phyloP scores from a whole-genome alignment of 2,888 invertebrate genomes.

The Eristalis pertinax region DNA sequence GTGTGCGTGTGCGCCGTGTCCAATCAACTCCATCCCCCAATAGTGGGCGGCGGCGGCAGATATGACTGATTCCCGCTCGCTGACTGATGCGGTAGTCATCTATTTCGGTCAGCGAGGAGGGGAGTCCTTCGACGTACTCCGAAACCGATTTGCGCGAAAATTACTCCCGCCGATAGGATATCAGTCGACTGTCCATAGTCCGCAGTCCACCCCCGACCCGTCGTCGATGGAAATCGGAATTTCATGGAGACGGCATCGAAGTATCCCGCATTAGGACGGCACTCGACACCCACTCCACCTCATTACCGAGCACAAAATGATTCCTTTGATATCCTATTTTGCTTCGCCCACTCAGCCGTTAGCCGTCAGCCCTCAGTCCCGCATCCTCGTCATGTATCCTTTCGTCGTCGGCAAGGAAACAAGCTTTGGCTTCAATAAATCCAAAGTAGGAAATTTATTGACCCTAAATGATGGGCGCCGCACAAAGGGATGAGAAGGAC shows the following conservation, averaged over 20 bases:
- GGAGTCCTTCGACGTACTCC: not conserved
- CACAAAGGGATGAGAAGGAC: not conserved
- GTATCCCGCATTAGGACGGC: not conserved
- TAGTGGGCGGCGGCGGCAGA: too few species aligned
- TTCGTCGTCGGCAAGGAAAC: constrained; percentile 6
- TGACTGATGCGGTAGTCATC: constrained; percentile 21
- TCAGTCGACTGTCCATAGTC: not conserved
- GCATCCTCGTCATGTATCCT: not conserved
- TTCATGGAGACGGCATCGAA: constrained; percentile 11
- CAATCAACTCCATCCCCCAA: constrained; percentile 1
- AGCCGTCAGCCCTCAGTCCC: not conserved
- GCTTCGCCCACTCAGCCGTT: not conserved
- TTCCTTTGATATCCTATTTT: constrained; percentile 39
- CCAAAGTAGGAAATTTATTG: constrained; percentile 40
- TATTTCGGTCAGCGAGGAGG: not conserved
- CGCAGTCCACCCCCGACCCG: not conserved
- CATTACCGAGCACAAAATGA: constrained; percentile 20
- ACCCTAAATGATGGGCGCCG: constrained; percentile 44
- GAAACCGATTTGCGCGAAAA: constrained; percentile 11
- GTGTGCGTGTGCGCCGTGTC: not conserved
- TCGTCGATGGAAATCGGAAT: not conserved
- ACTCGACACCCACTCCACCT: not conserved
- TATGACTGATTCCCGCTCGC: constrained; percentile 2
- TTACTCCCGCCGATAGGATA: constrained; percentile 1
- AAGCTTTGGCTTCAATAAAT: constrained; percentile 43